phyloP scores from a whole-genome alignment of 2,888 invertebrate species.

The Rhopalosiphum nymphaeae region DNA sequence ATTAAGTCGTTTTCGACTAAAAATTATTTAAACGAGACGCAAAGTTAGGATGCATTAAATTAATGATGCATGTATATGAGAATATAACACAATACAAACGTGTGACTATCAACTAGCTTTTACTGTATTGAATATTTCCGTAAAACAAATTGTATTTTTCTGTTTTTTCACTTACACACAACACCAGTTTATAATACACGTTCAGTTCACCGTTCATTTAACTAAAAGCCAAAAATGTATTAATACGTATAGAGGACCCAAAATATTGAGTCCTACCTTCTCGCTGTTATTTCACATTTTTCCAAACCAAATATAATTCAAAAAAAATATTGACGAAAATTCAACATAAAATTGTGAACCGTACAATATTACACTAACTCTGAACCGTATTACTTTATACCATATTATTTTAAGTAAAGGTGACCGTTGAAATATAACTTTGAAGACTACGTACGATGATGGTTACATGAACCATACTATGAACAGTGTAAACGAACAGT shows the following conservation, averaged over 20 bases:
- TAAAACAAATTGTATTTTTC: not conserved
- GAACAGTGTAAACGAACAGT: not conserved
- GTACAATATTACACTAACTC: not conserved
- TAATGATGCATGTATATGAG: not conserved
- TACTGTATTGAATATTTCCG: not conserved
- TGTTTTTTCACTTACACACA: not conserved
- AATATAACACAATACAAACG: constrained; percentile 8
- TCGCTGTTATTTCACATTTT: not conserved
- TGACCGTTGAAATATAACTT: not conserved
- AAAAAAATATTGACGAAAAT: not conserved
- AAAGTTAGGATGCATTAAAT: not conserved
- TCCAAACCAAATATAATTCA: not conserved
- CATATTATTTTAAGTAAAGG: not conserved
- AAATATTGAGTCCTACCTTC: not conserved
- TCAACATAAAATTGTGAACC: not conserved
- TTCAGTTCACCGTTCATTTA: too few relatives aligned
- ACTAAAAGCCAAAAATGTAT: not conserved
- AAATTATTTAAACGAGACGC: not conserved
- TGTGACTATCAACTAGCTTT: not conserved
- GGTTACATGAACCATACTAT: not conserved
- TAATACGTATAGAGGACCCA: not conserved
- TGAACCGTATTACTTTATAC: not conserved
- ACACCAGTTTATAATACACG: not conserved
- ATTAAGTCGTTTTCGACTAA: not conserved
- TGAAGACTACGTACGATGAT: not conserved